Base-by-base conservation (phyloP, 1,140 invertebrate species). In the Pteromalus puparum region DNA sequence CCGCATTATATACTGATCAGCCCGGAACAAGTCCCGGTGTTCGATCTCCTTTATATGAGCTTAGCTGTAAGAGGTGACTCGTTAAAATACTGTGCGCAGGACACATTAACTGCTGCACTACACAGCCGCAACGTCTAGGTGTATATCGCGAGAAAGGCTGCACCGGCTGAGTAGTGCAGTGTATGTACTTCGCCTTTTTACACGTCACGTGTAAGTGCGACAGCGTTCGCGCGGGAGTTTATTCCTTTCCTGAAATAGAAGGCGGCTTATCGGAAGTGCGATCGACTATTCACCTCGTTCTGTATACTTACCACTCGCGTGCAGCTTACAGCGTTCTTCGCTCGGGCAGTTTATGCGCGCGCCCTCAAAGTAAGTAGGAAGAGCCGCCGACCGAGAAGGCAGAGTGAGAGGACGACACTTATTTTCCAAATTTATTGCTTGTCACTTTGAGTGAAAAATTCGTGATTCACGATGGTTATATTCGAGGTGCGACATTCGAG, bases 191-290 rank as follows among this genome's bases (percentile, higher is more conserved):
- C 5, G 53, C 6, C 0, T 61, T 61, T 61, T 61, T 61, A 7
- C 4, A 61, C 18, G 21, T 61, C 53, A 2, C 53, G 53, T 61
- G 18, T 61, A 61, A 61, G 53, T n/a, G 53, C 53, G 53, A 53
- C 48, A 18, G 48, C 48, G 15, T 15, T 53, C n/a, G n/a, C 18
- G 48, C 48, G 1, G 3, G 48, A 61, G 53, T 61, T 61, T 61
- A 61, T 61, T 61, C 53, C 53, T 61, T 61, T 61, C 53, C 53
- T 61, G 53, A 61, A 21, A 61, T 61, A 61, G 53, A 61, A 61
- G 53, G 0, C 53, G 53, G 6, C 21, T 61, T 61, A 61, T 61
- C 53, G 53, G 21, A 61, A 61, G 53, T n/a, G 53, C 53, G 53
- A 61, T 61, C 53, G 53, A 61, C 53, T 53, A 53, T 53, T 53